A percentile compares a stretch with the other conserved stretches of the same genome.
Conservation (phyloP, 2,888 invertebrate species). For the Willowsia nigromaculata region DNA sequence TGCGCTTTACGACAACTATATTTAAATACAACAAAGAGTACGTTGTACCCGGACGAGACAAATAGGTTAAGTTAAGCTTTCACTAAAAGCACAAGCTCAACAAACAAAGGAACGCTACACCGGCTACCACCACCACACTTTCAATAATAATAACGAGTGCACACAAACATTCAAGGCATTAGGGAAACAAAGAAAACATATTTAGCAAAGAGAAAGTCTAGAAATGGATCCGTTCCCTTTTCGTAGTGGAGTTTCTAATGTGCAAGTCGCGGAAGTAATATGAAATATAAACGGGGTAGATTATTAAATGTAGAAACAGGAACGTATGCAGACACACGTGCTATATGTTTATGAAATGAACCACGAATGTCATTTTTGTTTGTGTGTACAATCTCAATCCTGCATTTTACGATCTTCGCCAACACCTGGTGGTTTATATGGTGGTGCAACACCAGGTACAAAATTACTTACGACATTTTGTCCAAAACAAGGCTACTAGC, state of each 20-base stretch:
- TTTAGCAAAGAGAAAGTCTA: background rate
- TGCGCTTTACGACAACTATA: background rate
- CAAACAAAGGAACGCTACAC: slow-evolving; percentile 17
- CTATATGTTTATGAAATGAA: background rate
- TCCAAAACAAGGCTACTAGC: background rate
- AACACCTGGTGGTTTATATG: slow-evolving; percentile 48
- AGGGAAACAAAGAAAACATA: slow-evolving; percentile 3
- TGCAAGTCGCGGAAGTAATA: slow-evolving; percentile 26
- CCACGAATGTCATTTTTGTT: slow-evolving; percentile 1
- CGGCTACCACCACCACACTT: slow-evolving; percentile 5
- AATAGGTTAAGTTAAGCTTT: background rate
- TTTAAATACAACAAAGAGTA: slow-evolving; percentile 20
- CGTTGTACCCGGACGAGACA: background rate
- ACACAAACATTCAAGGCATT: background rate
- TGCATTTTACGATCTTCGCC: slow-evolving; percentile 51
- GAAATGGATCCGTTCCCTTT: background rate
- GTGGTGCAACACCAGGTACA: slow-evolving; percentile 21
- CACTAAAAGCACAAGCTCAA: slow-evolving; percentile 32
- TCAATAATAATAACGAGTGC: slow-evolving; percentile 15
- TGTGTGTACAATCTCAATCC: slow-evolving; percentile 49
- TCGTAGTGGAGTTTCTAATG: background rate
- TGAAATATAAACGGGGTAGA: too few relatives aligned
- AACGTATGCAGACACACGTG: background rate
- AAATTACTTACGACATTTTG: slow-evolving; percentile 47
- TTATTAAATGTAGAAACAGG: background rate